Percentiles rank a stretch among this genome's conserved stretches.
Conservation (phyloP, 35 echinoderm and acorn worm genomes). For the Hemicentrotus pulcherrimus region DNA sequence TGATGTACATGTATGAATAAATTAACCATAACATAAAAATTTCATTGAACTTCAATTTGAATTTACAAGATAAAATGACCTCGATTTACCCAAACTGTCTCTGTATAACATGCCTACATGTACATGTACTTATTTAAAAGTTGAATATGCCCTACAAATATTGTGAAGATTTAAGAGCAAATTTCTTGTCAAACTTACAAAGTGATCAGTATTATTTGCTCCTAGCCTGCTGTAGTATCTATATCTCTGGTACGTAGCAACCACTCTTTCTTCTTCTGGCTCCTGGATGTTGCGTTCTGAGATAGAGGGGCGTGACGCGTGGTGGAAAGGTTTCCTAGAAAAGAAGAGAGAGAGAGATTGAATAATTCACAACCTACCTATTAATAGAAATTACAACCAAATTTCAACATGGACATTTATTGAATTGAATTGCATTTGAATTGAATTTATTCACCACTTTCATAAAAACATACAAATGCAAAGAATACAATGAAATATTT, state of each 20-base stretch:
- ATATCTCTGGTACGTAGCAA: slow-evolving; percentile 81
- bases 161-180: background rate
- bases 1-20: too few species aligned
- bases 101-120: too few species aligned
- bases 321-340: slow-evolving; percentile 87
- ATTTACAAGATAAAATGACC: too few species aligned
- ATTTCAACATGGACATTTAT: background rate
- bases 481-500: too few species aligned
- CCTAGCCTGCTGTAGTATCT: slow-evolving; percentile 86
- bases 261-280: slow-evolving; percentile 60
- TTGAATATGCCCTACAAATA: too few species aligned
- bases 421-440: too few species aligned
- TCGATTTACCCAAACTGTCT: too few species aligned
- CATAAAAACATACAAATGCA: too few species aligned
- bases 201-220: slow-evolving; percentile 5
- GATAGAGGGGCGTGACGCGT: slow-evolving; percentile 70
- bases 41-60: too few species aligned
- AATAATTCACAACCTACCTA: background rate
- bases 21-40: too few species aligned
- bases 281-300: slow-evolving; percentile 66
- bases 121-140: too few species aligned
- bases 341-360: background rate
- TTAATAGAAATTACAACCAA: background rate
- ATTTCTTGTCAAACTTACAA: background rate
- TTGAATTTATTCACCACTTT: too few species aligned